Evolutionary conservation across 2,113 vertebrate species (phyloP).

Genomic region (Aegotheles bennettii): DNA sequence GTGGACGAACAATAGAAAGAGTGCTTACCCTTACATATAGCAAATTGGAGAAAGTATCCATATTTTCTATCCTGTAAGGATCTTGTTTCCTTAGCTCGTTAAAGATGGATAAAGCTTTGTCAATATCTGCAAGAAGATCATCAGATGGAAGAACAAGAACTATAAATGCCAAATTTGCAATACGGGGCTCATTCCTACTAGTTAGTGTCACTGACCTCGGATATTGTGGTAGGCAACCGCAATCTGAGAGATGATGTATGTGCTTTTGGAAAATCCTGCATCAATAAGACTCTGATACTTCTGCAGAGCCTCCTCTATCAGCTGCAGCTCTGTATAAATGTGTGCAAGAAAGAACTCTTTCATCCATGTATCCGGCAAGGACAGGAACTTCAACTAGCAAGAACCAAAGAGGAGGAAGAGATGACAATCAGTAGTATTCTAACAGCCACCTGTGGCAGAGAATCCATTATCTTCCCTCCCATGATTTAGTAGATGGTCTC

Average conservation of each 20-base stretch:
- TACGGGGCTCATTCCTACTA: background rate
- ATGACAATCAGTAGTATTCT: constrained; percentile 20
- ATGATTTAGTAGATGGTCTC: background rate
- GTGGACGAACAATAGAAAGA: background rate
- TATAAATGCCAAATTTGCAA: background rate
- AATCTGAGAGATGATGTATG: constrained; percentile 98
- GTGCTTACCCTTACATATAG: constrained; percentile 92
- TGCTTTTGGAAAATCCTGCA: constrained; percentile 96
- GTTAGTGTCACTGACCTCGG: constrained; percentile 78
- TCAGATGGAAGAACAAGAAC: background rate
- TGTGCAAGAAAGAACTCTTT: constrained; percentile 99
- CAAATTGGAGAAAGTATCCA: constrained; percentile 98
- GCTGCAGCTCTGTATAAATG: constrained; percentile 97
- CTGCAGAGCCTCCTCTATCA: constrained; percentile 96
- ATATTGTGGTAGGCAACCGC: constrained; percentile 99
- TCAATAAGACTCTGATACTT: constrained; percentile 97
- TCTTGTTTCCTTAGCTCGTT: constrained; percentile 94
- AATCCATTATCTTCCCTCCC: background rate
- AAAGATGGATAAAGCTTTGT: constrained; percentile 95
- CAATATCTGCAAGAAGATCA: constrained; percentile 84
- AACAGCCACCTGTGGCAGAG: background rate
- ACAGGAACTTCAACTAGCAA: constrained; percentile 91
- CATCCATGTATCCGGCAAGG: constrained; percentile 96
- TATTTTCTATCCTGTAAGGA: constrained; percentile 97
- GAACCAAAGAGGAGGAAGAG: constrained; percentile 55